Evolutionary conservation across 1,140 invertebrate genomes (phyloP).

Genomic region (Drosophila nasuta): DNA sequence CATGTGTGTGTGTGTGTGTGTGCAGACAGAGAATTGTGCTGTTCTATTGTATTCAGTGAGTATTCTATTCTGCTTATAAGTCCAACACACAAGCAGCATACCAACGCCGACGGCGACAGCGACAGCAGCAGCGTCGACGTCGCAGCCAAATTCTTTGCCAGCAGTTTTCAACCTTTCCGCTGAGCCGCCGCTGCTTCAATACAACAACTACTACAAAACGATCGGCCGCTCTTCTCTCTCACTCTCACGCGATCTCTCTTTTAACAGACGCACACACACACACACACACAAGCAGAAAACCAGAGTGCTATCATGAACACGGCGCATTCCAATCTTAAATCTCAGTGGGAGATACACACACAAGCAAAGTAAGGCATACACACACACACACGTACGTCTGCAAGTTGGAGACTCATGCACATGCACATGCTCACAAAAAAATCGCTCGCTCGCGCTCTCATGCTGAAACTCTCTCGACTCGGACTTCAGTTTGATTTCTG

Average conservation of each 20-base stretch:
- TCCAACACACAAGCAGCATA: slow-evolving; percentile 28
- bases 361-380: slow-evolving; percentile 9
- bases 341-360: slow-evolving; percentile 70
- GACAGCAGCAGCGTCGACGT: slow-evolving; percentile 27
- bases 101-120: slow-evolving; percentile 31
- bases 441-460: slow-evolving; percentile 37
- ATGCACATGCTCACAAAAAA: slow-evolving; percentile 11
- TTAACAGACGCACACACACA: slow-evolving; percentile 16
- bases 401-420: not conserved
- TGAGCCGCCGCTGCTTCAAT: slow-evolving; percentile 37
- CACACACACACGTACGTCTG: slow-evolving; percentile 3
- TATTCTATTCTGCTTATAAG: slow-evolving; percentile 44
- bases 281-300: slow-evolving; percentile 4
- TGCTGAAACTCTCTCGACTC: slow-evolving; percentile 46
- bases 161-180: slow-evolving; percentile 60
- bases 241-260: slow-evolving; percentile 28
- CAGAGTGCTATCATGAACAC: slow-evolving; percentile 53
- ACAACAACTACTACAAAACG: slow-evolving; percentile 44
- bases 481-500: slow-evolving; percentile 73
- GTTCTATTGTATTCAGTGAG: slow-evolving; percentile 47
- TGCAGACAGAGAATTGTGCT: slow-evolving; percentile 28
- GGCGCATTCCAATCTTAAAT: slow-evolving; percentile 81
- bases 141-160: slow-evolving; percentile 62
- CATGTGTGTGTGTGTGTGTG: slow-evolving; percentile 15
- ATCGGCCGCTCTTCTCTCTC: slow-evolving; percentile 36